phyloP scores from a whole-genome alignment of 1,140 invertebrate genomes.

The Periplaneta americana region DNA sequence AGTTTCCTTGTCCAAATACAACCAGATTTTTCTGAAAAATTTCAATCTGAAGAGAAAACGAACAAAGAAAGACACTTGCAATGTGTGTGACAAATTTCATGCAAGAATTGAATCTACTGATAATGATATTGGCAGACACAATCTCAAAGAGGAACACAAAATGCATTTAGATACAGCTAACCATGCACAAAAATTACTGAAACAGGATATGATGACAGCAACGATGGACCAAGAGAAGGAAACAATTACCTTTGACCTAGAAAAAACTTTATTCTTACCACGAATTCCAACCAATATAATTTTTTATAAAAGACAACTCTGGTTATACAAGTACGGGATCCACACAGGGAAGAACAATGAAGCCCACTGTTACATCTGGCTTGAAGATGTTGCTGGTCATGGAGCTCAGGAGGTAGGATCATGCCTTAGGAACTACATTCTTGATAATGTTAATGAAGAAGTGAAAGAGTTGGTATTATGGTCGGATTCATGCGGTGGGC shows the following conservation, averaged over 20 bases:
- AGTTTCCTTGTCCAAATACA: too few relatives aligned
- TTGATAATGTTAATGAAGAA: constrained; percentile 20
- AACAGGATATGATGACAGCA: neutral
- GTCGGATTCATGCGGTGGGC: constrained; percentile 34
- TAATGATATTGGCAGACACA: neutral
- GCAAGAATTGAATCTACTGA: neutral
- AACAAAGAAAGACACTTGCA: neutral
- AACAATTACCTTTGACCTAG: constrained; percentile 29
- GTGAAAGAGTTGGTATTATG: constrained; percentile 32
- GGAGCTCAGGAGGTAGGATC: constrained; percentile 34
- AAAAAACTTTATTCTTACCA: constrained; percentile 32
- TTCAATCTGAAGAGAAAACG: neutral
- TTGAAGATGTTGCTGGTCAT: constrained; percentile 30
- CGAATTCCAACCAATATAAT: constrained; percentile 28
- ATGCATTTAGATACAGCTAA: neutral
- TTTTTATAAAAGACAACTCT: constrained; percentile 31
- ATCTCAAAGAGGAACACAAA: neutral
- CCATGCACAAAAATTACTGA: neutral
- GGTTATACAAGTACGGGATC: constrained; percentile 28
- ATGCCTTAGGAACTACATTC: too few relatives aligned
- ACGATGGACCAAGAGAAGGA: neutral
- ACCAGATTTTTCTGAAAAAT: neutral
- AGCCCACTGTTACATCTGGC: constrained; percentile 29
- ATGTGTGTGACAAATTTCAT: neutral
- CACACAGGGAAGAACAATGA: constrained; percentile 24